Evolutionary conservation across 2,113 vertebrate genomes (phyloP), one percentile per base, ranked within the genome.

Genomic region (Hyla sarda): DNA sequence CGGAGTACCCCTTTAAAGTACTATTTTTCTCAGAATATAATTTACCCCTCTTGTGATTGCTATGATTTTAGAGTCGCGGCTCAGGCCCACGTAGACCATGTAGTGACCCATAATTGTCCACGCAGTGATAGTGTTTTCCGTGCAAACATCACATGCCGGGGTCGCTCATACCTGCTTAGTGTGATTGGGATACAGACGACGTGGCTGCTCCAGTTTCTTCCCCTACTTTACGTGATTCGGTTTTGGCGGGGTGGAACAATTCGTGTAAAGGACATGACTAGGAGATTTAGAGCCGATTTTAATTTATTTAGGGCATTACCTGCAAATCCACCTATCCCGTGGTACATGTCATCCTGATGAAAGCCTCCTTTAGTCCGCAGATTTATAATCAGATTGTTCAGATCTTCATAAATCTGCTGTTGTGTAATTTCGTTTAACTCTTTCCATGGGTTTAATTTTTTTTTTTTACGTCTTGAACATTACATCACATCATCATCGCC

Each of bases 321-420:
- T 80, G 77, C 25, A 80, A 80, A 62, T 60, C 77, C 77, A 80
- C 54, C 54, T 60, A 37, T 80, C 77, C 77, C 32, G 10, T 25
- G n/a, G 17, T 60, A 12, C 34, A n/a, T 41, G 54, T 80, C 77
- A 80, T 80, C 77, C 9, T 41, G 54, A 32, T 80, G 34, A 80
- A 80, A 80, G 77, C 77, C 12, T 60, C 34, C 54, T 62, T 11
- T 19, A 13, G 45, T 32, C 50, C 23, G 7, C 30, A 32, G 75
- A 56, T 78, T n/a, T 78, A 78, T 60, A 80, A 80, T 80, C 54
- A 80, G 32, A 79, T 79, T 79, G 52, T 76, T 30, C 74, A 76
- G 47, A 80, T 80, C 56, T 45, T 80, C 34, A 10, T 58, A 80
- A 80, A 80, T 80, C 34, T 79, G 77, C 37, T 25, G 34, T 21